phyloP scores from a whole-genome alignment of 2,888 invertebrate species.

The Macrophya alboannulata region DNA sequence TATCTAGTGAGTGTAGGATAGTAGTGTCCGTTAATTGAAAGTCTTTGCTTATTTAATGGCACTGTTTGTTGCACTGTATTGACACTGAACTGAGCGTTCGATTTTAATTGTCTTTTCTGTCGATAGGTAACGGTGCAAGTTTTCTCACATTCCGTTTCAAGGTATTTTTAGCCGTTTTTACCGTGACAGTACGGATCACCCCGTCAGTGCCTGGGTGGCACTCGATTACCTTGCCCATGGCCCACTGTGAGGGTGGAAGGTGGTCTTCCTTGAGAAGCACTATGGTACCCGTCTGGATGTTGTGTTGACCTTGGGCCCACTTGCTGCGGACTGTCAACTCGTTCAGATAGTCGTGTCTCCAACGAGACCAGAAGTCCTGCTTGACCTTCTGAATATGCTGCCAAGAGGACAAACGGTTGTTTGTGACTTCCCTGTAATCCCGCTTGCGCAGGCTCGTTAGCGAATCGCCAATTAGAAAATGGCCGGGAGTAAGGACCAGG shows the following conservation, averaged over 20 bases:
- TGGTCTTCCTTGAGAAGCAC: not conserved
- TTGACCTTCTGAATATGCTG: too few relatives aligned
- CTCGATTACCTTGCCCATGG: not conserved
- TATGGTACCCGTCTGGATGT: not conserved
- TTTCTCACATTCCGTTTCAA: constrained; percentile 49
- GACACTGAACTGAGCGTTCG: not conserved
- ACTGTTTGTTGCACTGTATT: not conserved
- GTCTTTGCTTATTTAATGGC: not conserved
- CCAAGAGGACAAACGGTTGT: too few relatives aligned
- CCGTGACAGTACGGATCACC: not conserved
- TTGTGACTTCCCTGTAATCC: too few relatives aligned
- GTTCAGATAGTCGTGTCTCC: not conserved
- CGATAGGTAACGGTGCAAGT: constrained; percentile 44
- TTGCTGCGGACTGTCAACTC: constrained; percentile 5
- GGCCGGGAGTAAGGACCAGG: not conserved
- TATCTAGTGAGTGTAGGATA: not conserved
- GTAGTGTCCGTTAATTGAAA: not conserved
- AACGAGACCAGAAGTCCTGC: too few relatives aligned
- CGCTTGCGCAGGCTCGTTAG: too few relatives aligned
- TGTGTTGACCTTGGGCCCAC: constrained; percentile 51
- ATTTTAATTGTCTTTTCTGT: constrained; percentile 16
- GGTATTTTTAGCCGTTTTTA: constrained; percentile 4
- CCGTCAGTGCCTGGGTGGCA: constrained; percentile 16
- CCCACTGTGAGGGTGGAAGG: not conserved
- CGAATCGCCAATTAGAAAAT: too few relatives aligned